Percentiles rank a stretch among this genome's conserved stretches.
These are phyloP conservation scores for Caenorhabditis brenneri DNA, from an alignment of 1,140 invertebrate genomes.

Conservation along the genomic window DNA sequence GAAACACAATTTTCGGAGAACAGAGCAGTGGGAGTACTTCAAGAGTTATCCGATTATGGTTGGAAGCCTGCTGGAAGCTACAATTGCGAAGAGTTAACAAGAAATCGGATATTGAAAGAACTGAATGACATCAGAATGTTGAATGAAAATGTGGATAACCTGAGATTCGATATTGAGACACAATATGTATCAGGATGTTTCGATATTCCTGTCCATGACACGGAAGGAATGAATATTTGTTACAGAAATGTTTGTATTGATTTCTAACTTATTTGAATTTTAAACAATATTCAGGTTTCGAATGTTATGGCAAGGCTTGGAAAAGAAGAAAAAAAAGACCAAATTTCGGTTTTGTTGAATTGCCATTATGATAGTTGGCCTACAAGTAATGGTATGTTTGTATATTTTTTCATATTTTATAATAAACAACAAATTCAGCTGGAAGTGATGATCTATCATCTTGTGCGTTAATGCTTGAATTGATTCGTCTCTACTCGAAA, in stretches of 20 bases:
- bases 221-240: constrained; percentile 75
- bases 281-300: constrained; percentile 79
- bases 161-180: constrained; percentile 73
- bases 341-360: constrained; percentile 82
- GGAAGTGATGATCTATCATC: constrained; percentile 68
- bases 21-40: constrained; percentile 40
- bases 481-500: constrained; percentile 79
- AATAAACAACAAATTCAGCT: constrained; percentile 48
- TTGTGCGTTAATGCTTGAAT: constrained; percentile 87
- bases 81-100: constrained; percentile 53
- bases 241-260: constrained; percentile 73
- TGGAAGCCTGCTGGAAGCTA: constrained; percentile 56
- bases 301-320: constrained; percentile 71
- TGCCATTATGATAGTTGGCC: constrained; percentile 89
- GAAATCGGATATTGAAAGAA: constrained; percentile 54
- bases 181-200: constrained; percentile 80
- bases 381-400: constrained; percentile 78
- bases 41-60: constrained; percentile 51
- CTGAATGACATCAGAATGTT: constrained; percentile 25
- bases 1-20: constrained; percentile 54
- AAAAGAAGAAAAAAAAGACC: constrained; percentile 39
- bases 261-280: background rate
- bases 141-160: background rate
- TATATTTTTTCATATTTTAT: constrained; percentile 30
- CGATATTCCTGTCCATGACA: constrained; percentile 77